Conservation (phyloP, 2,113 vertebrate genomes). For the Dicentrarchus labrax region DNA sequence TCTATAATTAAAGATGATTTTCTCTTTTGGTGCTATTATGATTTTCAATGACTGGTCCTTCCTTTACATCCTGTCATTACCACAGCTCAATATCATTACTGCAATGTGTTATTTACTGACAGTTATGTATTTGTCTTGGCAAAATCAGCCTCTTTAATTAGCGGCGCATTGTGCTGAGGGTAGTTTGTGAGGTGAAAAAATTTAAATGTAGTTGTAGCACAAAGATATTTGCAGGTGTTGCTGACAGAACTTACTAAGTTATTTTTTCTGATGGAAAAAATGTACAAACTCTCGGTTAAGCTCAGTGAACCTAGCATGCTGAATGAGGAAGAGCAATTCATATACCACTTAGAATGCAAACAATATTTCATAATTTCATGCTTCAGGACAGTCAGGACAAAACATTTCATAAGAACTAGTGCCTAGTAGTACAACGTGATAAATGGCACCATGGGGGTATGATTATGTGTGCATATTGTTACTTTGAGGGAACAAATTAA, state of each 20-base stretch:
- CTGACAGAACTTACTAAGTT: background rate
- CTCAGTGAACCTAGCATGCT: background rate
- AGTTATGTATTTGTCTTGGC: background rate
- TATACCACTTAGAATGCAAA: background rate
- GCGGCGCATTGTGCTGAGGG: too few species aligned
- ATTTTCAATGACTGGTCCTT: background rate
- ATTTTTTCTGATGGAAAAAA: background rate
- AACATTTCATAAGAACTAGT: background rate
- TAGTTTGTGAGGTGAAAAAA: background rate
- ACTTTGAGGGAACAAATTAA: background rate
- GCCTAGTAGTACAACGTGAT: background rate
- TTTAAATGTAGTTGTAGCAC: background rate
- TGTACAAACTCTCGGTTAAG: background rate
- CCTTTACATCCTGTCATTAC: background rate
- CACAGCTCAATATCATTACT: background rate
- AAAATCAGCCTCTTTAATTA: slow-evolving; percentile 6
- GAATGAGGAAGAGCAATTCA: background rate
- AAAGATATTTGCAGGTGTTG: background rate
- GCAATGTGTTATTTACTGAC: background rate
- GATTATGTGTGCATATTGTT: background rate
- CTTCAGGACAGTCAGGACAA: too few species aligned
- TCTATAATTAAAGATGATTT: slow-evolving; percentile 5
- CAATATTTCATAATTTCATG: too few species aligned
- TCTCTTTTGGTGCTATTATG: background rate
- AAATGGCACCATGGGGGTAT: background rate